Evolutionary conservation across 2,797 vertebrate genomes (phyloP).

Genomic region (Hoplostethus mediterraneus): DNA sequence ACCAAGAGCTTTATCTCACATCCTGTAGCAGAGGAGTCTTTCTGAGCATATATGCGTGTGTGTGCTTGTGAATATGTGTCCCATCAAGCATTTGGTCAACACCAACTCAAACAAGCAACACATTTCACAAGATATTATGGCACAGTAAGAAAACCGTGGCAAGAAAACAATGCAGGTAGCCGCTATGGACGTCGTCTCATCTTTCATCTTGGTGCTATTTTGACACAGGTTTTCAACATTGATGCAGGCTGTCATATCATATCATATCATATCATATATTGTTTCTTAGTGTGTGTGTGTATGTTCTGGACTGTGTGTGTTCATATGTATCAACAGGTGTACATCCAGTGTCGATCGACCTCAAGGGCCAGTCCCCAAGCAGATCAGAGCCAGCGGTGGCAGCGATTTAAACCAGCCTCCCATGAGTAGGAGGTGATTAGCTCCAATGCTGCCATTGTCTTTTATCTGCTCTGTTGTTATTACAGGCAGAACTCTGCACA

Average conservation of each 20-base stretch:
- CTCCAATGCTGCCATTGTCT: conserved; percentile 47
- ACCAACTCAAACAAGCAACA: too few species aligned
- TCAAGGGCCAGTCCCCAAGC: not conserved
- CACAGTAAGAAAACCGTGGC: too few species aligned
- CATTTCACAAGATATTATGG: too few species aligned
- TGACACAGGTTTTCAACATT: too few species aligned
- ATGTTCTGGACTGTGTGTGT: too few species aligned
- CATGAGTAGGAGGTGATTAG: conserved; percentile 55
- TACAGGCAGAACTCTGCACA: conserved; percentile 24
- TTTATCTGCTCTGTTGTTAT: conserved; percentile 54
- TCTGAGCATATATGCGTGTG: not conserved
- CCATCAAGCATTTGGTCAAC: too few species aligned
- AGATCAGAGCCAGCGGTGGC: conserved; percentile 47
- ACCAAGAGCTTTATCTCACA: conserved; percentile 56
- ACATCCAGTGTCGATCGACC: not conserved
- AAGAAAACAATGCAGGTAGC: too few species aligned
- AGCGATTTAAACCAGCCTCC: conserved; percentile 45
- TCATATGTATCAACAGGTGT: not conserved
- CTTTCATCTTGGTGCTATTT: not conserved
- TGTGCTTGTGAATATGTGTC: not conserved
- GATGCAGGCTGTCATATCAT: too few species aligned
- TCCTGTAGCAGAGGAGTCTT: conserved; percentile 47
- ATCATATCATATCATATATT: too few species aligned
- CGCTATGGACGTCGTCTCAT: not conserved
- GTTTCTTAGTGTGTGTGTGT: too few species aligned